Conservation (phyloP, 2,888 invertebrate genomes). For the Hydroisotoma schaefferi region DNA sequence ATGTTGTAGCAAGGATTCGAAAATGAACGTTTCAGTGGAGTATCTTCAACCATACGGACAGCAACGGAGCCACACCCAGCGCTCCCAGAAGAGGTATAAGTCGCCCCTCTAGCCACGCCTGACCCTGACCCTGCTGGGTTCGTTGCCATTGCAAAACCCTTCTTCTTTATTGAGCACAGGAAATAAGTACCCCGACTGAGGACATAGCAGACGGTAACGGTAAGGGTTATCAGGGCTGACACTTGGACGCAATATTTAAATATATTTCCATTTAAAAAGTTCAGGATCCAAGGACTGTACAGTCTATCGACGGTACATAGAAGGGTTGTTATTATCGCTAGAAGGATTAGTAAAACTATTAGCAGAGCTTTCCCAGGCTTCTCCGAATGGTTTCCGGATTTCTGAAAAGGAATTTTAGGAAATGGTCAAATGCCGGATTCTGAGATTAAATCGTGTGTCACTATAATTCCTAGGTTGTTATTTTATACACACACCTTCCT, state of each 20-base stretch:
- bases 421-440: too few relatives aligned
- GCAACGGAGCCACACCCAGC: neutral
- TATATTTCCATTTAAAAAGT: slow-evolving; percentile 35
- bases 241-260: slow-evolving; percentile 41
- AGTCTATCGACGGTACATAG: slow-evolving; percentile 34
- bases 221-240: slow-evolving; percentile 31
- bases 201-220: slow-evolving; percentile 30
- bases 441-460: neutral
- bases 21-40: slow-evolving; percentile 10
- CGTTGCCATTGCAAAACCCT: neutral
- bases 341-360: slow-evolving; percentile 35
- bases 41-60: neutral
- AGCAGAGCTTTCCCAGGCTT: slow-evolving; percentile 35
- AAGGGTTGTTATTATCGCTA: slow-evolving; percentile 29
- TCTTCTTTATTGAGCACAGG: slow-evolving; percentile 27
- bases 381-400: slow-evolving; percentile 3
- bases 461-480: neutral
- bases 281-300: slow-evolving; percentile 36
- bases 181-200: slow-evolving; percentile 26
- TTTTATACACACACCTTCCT: slow-evolving; percentile 22
- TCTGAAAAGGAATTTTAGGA: neutral
- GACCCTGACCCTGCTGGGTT: neutral
- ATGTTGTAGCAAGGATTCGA: slow-evolving; percentile 12
- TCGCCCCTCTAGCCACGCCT: neutral
- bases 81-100: neutral